Evolutionary conservation across 2,797 vertebrate species (phyloP).

Genomic region (Streptopelia turtur): DNA sequence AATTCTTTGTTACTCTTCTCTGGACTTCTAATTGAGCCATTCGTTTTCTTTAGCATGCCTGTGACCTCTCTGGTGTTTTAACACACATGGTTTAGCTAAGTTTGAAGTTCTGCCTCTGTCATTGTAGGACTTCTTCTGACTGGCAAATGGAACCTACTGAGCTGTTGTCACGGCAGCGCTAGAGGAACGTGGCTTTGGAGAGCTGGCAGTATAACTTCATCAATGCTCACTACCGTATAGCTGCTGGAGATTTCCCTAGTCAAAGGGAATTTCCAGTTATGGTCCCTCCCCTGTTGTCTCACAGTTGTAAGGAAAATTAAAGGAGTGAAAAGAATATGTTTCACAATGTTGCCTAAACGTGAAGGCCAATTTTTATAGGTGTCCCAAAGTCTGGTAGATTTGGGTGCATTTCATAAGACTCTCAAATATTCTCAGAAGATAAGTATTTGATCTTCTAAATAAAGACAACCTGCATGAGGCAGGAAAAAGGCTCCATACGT

Average conservation of each 20-base stretch:
- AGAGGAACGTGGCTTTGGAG: neutral
- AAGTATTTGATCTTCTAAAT: neutral
- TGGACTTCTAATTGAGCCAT: neutral
- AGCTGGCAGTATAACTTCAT: neutral
- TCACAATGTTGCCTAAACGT: neutral
- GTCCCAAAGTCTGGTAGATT: neutral
- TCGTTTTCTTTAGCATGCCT: neutral
- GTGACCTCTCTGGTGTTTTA: neutral
- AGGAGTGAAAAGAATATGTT: neutral
- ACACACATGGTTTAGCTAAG: neutral
- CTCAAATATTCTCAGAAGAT: neutral
- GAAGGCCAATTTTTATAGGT: neutral
- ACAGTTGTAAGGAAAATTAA: neutral
- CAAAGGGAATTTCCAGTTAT: neutral
- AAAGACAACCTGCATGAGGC: neutral
- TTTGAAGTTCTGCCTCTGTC: neutral
- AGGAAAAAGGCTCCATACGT: neutral
- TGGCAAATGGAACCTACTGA: neutral
- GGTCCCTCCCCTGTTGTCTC: neutral
- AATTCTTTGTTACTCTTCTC: neutral
- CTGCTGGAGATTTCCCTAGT: neutral
- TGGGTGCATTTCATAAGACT: neutral
- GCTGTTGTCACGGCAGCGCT: neutral
- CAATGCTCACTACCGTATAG: accelerated
- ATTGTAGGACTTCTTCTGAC: neutral